These are phyloP conservation scores for Drosophila trichaetosa DNA, from an alignment of 2,888 invertebrate genomes.

Conservation along the genomic window DNA sequence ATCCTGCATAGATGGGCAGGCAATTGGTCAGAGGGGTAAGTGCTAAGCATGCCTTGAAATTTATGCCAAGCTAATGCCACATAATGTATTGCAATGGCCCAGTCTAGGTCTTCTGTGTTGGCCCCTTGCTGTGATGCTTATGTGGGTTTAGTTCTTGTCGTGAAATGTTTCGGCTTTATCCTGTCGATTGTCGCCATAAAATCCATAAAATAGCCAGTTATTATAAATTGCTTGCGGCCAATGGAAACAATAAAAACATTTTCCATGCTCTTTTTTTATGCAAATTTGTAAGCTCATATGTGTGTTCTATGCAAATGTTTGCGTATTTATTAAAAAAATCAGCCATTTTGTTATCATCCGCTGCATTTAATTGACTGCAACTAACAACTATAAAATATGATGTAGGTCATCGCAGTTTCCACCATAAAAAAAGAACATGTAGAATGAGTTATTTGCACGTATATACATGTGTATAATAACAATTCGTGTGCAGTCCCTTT, in stretches of 20 bases:
- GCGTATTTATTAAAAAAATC: conserved; percentile 71
- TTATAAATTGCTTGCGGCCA: conserved; percentile 64
- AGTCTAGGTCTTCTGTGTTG: background rate
- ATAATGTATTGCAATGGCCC: conserved; percentile 40
- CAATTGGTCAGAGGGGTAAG: conserved; percentile 5
- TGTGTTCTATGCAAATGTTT: conserved; percentile 64
- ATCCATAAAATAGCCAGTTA: conserved; percentile 69
- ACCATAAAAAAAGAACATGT: background rate
- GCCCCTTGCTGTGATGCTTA: conserved; percentile 41
- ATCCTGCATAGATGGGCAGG: conserved; percentile 55
- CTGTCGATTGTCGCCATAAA: conserved; percentile 74
- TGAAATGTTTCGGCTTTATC: conserved; percentile 72
- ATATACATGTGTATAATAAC: conserved; percentile 19
- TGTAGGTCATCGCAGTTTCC: conserved; percentile 48
- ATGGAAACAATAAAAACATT: conserved; percentile 36
- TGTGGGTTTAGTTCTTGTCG: conserved; percentile 66
- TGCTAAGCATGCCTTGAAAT: conserved; percentile 46
- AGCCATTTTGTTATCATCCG: conserved; percentile 69
- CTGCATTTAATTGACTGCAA: conserved; percentile 74
- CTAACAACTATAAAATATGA: conserved; percentile 55
- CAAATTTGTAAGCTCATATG: conserved; percentile 6
- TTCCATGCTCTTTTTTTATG: conserved; percentile 36
- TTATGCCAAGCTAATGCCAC: conserved; percentile 70
- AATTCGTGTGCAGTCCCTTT: conserved; percentile 35
- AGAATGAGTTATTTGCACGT: conserved; percentile 23